Conservation (phyloP, 2,113 vertebrate species). For the Cairina moschata region DNA sequence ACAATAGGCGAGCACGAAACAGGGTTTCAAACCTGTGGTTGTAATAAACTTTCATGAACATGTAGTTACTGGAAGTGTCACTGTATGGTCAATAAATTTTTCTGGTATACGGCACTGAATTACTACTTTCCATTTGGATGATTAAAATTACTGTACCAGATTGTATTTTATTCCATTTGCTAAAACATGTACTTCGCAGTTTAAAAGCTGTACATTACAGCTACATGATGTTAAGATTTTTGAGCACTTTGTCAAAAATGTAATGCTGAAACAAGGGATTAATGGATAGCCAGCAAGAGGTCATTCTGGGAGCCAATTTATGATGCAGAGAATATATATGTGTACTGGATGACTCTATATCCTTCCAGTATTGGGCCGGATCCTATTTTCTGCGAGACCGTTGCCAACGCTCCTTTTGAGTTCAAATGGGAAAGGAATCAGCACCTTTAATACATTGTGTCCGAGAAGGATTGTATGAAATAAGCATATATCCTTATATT, state of each 20-base stretch:
- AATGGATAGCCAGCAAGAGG: slow-evolving; percentile 27
- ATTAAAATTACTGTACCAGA: slow-evolving; percentile 44
- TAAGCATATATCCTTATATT: not conserved
- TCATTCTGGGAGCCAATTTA: slow-evolving; percentile 20
- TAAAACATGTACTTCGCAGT: not conserved
- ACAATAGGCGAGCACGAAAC: not conserved
- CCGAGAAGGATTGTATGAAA: not conserved
- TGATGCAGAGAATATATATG: slow-evolving; percentile 7
- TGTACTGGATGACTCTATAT: not conserved
- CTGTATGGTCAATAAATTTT: slow-evolving; percentile 9
- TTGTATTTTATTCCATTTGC: slow-evolving; percentile 21
- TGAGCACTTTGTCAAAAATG: slow-evolving; percentile 7
- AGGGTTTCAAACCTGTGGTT: not conserved
- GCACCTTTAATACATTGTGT: not conserved
- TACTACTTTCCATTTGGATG: slow-evolving; percentile 45
- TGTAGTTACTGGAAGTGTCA: slow-evolving; percentile 34
- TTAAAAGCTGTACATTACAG: not conserved
- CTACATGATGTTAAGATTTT: not conserved
- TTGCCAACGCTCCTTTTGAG: not conserved
- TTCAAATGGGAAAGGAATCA: slow-evolving; percentile 24
- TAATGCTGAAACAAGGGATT: slow-evolving; percentile 32
- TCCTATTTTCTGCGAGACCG: slow-evolving; percentile 30
- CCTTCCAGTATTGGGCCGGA: slow-evolving; percentile 15
- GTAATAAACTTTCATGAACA: slow-evolving; percentile 27
- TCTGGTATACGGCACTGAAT: not conserved